A percentile compares a stretch with the other conserved stretches of the same genome.
Evolutionary conservation across 2,113 vertebrate species (phyloP).

Genomic region (Gallinago media): DNA sequence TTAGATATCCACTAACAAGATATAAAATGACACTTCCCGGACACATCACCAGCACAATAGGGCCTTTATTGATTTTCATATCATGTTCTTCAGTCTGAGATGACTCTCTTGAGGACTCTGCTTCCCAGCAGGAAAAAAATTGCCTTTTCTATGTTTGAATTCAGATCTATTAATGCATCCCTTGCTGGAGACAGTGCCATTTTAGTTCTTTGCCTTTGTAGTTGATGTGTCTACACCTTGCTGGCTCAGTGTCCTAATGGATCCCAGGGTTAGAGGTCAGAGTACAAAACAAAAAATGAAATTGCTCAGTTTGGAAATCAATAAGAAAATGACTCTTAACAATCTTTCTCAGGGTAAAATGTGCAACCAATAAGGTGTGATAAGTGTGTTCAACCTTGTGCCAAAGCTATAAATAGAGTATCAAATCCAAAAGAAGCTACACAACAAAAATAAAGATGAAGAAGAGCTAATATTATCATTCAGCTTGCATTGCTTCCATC

Average conservation of each 20-base stretch:
- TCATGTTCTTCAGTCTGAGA: constrained; percentile 80
- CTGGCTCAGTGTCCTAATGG: constrained; percentile 77
- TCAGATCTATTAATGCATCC: constrained; percentile 80
- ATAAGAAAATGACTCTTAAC: constrained; percentile 63
- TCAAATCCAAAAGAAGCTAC: not conserved
- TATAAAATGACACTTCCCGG: constrained; percentile 83
- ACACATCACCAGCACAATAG: constrained; percentile 80
- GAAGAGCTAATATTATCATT: not conserved
- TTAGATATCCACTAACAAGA: constrained; percentile 74
- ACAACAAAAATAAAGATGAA: constrained; percentile 17
- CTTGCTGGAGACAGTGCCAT: constrained; percentile 78
- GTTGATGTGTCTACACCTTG: constrained; percentile 77
- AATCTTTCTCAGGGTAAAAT: constrained; percentile 62
- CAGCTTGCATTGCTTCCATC: not conserved
- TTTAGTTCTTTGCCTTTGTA: constrained; percentile 76
- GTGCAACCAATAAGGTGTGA: constrained; percentile 56
- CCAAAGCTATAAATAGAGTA: constrained; percentile 51
- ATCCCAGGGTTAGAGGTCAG: constrained; percentile 73
- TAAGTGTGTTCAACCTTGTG: constrained; percentile 35
- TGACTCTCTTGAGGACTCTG: constrained; percentile 76
- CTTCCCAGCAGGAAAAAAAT: constrained; percentile 84
- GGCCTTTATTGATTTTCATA: constrained; percentile 84
- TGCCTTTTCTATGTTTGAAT: constrained; percentile 80
- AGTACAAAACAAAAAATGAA: constrained; percentile 67
- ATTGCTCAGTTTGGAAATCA: constrained; percentile 72